A percentile compares a stretch with the other conserved stretches of the same genome.
Conservation (phyloP, 2,797 vertebrate species). For the Gadopsis marmoratus region DNA sequence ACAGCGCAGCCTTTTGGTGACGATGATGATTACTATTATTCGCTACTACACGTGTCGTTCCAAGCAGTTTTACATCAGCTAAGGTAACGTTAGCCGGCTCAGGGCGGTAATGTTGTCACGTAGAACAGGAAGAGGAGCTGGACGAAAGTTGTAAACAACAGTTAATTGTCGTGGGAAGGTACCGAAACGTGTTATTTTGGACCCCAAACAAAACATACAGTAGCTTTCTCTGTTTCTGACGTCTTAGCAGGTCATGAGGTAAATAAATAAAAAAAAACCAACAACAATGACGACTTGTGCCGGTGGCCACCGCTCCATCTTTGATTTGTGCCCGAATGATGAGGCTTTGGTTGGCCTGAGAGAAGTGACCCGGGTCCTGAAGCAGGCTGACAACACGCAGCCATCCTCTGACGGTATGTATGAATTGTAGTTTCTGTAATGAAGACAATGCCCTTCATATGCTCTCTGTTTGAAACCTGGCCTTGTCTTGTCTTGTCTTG, state of each 20-base stretch:
- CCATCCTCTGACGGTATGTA: constrained; percentile 44
- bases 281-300: constrained; percentile 51
- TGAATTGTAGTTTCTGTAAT: neutral
- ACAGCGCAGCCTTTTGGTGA: neutral
- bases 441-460: neutral
- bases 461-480: neutral
- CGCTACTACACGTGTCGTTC: constrained; percentile 41
- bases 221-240: neutral
- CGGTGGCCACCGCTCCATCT: constrained; percentile 69
- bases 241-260: constrained; percentile 16
- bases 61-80: constrained; percentile 40
- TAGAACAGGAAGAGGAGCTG: neutral
- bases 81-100: neutral
- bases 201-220: neutral
- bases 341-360: constrained; percentile 66
- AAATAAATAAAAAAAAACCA: neutral
- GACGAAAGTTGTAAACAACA: constrained; percentile 17
- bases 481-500: neutral
- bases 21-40: no score
- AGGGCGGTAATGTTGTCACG: neutral
- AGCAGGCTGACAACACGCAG: constrained; percentile 22
- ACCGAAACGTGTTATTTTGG: neutral
- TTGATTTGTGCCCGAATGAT: constrained; percentile 73
- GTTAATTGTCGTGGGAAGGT: neutral
- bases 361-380: constrained; percentile 69